Evolutionary conservation across 2,888 invertebrate species (phyloP).

Genomic region (Linnaemya vulpina): DNA sequence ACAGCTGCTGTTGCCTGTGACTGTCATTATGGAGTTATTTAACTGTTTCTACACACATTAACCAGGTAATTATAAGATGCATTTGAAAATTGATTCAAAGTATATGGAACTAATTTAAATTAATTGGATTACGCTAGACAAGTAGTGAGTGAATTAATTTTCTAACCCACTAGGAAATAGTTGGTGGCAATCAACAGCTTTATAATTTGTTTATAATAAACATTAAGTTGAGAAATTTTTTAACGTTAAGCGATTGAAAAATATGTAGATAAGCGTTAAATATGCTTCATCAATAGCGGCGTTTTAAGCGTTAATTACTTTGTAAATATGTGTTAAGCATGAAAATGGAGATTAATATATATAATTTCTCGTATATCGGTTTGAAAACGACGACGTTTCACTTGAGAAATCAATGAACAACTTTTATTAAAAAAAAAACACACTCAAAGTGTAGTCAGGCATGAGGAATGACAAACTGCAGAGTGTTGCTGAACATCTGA

Average conservation of each 20-base stretch:
- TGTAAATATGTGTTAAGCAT: not conserved
- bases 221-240: not conserved
- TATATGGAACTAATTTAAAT: not conserved
- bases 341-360: not conserved
- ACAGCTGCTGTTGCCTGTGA: constrained; percentile 14
- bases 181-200: not conserved
- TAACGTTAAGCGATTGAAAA: not conserved
- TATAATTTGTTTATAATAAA: not conserved
- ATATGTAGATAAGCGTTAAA: too few species aligned
- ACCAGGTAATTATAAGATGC: constrained; percentile 42
- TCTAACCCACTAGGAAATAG: not conserved
- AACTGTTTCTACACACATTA: constrained; percentile 39
- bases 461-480: too few species aligned
- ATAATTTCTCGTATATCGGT: not conserved
- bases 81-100: constrained; percentile 30
- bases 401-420: too few species aligned
- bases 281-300: too few species aligned
- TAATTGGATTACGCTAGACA: constrained; percentile 24
- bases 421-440: too few species aligned
- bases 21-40: constrained; percentile 52
- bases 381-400: too few species aligned
- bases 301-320: too few species aligned
- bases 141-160: not conserved
- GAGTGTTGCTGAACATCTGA: too few species aligned
- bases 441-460: too few species aligned